Conservation (phyloP, 1,140 invertebrate species). For the Ceratitis capitata region DNA sequence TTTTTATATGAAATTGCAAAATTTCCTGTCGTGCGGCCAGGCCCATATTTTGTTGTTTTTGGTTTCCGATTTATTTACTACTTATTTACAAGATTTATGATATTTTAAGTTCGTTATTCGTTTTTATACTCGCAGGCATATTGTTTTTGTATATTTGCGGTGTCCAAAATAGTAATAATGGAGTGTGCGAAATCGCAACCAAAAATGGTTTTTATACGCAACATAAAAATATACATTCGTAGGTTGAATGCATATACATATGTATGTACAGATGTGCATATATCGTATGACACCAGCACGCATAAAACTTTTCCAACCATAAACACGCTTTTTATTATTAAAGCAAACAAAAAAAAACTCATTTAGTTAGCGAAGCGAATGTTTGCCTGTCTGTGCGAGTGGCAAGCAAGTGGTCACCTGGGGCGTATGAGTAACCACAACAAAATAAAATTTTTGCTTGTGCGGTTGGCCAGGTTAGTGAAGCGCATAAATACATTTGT, state of each 20-base stretch:
- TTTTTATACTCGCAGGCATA: neutral
- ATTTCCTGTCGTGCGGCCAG: neutral
- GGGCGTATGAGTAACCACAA: constrained; percentile 18
- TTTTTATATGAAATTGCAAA: neutral
- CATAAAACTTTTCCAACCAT: constrained; percentile 12
- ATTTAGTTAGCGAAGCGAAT: neutral
- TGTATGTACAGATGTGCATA: neutral
- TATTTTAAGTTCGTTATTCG: neutral
- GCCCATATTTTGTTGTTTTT: constrained; percentile 3
- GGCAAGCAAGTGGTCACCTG: neutral
- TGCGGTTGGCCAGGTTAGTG: neutral
- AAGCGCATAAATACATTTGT: neutral
- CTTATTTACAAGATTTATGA: constrained; percentile 11
- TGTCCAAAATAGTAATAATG: neutral
- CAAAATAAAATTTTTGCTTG: neutral
- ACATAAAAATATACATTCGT: neutral
- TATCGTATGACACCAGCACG: neutral
- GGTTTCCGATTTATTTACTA: neutral
- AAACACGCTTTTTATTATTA: neutral
- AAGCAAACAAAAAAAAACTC: neutral
- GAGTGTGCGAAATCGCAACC: neutral
- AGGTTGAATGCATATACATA: neutral
- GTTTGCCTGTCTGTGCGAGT: neutral
- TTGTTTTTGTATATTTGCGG: neutral
- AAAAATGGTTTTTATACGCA: neutral